Percentiles rank a stretch among this genome's conserved stretches.
These are phyloP conservation scores for Limenitis camilla DNA, from an alignment of 2,888 invertebrate species.

Conservation along the genomic window DNA sequence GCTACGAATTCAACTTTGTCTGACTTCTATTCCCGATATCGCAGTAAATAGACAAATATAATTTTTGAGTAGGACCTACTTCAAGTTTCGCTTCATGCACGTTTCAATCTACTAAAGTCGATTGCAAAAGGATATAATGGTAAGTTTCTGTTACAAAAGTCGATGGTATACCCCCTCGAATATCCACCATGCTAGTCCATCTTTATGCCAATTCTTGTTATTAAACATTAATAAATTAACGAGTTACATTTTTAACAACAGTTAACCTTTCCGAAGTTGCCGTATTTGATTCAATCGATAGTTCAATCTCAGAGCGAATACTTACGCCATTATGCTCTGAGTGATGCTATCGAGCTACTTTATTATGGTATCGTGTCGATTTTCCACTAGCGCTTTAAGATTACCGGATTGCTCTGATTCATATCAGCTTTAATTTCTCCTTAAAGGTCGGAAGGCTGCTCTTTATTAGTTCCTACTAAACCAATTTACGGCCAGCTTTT, in stretches of 20 bases:
- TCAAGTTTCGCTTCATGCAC: too few relatives aligned
- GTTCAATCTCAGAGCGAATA: constrained; percentile 6
- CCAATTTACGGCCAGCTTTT: neutral
- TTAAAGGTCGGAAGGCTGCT: constrained; percentile 13
- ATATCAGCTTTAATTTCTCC: constrained; percentile 16
- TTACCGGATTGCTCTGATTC: constrained; percentile 13
- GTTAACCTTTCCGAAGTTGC: constrained; percentile 6
- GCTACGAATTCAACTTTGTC: too few relatives aligned
- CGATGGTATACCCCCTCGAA: too few relatives aligned
- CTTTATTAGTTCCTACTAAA: constrained; percentile 4
- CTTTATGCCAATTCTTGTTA: too few relatives aligned
- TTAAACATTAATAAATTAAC: too few relatives aligned
- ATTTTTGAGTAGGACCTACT: too few relatives aligned
- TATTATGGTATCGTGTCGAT: constrained; percentile 19
- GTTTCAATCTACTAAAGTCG: too few relatives aligned
- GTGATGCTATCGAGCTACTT: constrained; percentile 16
- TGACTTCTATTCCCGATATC: too few relatives aligned
- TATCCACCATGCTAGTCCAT: too few relatives aligned
- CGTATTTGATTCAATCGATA: constrained; percentile 10
- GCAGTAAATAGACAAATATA: too few relatives aligned
- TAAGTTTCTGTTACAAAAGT: too few relatives aligned
- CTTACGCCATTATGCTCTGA: constrained; percentile 8
- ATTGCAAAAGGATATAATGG: too few relatives aligned
- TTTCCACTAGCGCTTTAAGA: constrained; percentile 13
- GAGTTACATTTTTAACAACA: neutral